Conservation (phyloP, 2,113 vertebrate genomes). For the Meleagris gallopavo region DNA sequence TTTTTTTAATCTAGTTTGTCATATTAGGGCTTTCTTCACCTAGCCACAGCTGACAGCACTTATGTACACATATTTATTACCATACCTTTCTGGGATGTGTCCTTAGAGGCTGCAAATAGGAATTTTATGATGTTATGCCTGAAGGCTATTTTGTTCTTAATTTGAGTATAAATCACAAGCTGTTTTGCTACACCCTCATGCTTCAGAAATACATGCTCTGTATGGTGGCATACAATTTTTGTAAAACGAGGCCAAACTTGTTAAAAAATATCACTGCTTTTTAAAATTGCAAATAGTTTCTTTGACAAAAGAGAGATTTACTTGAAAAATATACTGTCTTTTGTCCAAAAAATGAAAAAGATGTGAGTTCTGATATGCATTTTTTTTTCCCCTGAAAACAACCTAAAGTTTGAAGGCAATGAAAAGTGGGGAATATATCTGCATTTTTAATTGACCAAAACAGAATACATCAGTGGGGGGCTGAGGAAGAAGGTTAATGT, state of each 20-base stretch:
- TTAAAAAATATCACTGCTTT: background rate
- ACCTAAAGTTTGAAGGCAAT: background rate
- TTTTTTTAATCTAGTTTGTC: slow-evolving; percentile 31
- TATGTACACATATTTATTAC: background rate
- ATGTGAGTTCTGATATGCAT: rapidly evolving
- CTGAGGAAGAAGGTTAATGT: background rate
- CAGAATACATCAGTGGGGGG: background rate
- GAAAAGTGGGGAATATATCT: background rate
- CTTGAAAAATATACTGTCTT: background rate
- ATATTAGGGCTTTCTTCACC: slow-evolving; percentile 42
- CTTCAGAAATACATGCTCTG: background rate
- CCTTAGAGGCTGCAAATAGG: background rate
- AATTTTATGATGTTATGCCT: background rate
- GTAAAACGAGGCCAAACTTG: background rate
- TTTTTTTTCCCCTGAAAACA: background rate
- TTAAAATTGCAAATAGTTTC: background rate
- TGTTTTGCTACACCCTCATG: background rate
- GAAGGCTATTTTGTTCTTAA: background rate
- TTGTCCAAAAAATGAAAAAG: background rate
- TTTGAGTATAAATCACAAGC: background rate
- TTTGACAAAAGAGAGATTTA: background rate
- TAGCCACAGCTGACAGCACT: background rate
- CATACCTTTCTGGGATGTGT: background rate
- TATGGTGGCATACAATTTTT: background rate
- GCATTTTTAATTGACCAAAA: background rate